These are phyloP conservation scores for Helarctos malayanus DNA, from an alignment of 2,797 vertebrate genomes.

Conservation along the genomic window DNA sequence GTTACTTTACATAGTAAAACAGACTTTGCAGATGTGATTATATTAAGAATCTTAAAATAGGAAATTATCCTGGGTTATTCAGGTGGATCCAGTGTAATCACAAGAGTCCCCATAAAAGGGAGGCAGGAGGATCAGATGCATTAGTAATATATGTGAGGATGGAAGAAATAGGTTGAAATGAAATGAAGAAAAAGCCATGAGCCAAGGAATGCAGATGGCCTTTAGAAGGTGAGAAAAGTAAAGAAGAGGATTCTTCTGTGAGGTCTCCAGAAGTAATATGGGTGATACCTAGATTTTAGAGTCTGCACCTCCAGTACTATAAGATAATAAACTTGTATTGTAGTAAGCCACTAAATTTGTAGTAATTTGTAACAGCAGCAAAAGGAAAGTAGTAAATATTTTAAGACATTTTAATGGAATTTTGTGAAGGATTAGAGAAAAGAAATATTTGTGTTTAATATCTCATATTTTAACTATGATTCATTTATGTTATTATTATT, in stretches of 20 bases:
- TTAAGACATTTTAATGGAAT: neutral
- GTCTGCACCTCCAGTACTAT: neutral
- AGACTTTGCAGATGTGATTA: neutral
- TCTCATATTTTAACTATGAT: neutral
- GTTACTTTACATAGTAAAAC: neutral
- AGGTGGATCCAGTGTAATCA: neutral
- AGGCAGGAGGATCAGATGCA: neutral
- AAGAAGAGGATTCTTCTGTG: neutral
- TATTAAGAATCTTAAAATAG: neutral
- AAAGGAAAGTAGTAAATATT: neutral
- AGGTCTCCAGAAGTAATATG: neutral
- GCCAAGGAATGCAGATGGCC: neutral
- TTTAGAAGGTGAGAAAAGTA: neutral
- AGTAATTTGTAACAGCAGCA: neutral
- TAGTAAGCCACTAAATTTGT: neutral
- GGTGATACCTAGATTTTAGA: neutral
- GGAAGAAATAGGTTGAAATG: neutral
- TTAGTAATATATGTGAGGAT: neutral
- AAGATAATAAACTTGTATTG: neutral
- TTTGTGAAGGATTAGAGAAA: neutral
- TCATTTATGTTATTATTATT: neutral
- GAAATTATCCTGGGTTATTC: neutral
- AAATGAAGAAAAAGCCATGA: neutral
- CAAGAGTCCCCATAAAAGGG: neutral
- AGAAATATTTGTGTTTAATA: neutral